Evolutionary conservation across 2,113 vertebrate genomes (phyloP).

Genomic region (Crotophaga sulcirostris): DNA sequence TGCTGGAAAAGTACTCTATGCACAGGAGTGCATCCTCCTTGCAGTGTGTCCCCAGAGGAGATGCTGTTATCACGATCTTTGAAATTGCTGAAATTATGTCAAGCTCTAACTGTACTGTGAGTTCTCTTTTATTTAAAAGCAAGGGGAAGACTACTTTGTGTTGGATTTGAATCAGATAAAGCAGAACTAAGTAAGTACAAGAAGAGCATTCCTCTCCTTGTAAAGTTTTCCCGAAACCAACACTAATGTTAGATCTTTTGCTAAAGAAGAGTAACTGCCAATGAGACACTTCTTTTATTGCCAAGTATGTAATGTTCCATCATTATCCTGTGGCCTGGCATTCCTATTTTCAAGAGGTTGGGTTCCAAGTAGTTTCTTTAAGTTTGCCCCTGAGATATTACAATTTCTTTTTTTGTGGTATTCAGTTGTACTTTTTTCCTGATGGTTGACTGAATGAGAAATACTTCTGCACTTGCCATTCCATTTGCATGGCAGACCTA

Average conservation of each 20-base stretch:
- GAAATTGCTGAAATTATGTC: neutral
- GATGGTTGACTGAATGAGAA: neutral
- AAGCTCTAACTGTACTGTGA: neutral
- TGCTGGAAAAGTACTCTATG: neutral
- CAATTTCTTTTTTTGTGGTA: neutral
- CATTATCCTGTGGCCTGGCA: neutral
- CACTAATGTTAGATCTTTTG: neutral
- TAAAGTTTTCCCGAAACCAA: neutral
- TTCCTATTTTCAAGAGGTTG: neutral
- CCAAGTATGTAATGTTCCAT: neutral
- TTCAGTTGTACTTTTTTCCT: neutral
- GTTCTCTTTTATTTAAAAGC: neutral
- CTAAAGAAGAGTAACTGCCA: neutral
- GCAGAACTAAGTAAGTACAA: neutral
- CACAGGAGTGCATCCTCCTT: neutral
- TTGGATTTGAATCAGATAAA: neutral
- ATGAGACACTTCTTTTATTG: neutral
- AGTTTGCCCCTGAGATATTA: neutral
- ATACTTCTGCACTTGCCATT: neutral
- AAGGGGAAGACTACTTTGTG: neutral
- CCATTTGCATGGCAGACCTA: neutral
- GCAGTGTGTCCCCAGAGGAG: neutral
- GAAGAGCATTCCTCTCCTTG: neutral
- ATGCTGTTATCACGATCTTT: neutral
- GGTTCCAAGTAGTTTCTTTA: neutral